These are phyloP conservation scores for Brachystomella parvula DNA, from an alignment of 1,140 invertebrate species.

Conservation along the genomic window DNA sequence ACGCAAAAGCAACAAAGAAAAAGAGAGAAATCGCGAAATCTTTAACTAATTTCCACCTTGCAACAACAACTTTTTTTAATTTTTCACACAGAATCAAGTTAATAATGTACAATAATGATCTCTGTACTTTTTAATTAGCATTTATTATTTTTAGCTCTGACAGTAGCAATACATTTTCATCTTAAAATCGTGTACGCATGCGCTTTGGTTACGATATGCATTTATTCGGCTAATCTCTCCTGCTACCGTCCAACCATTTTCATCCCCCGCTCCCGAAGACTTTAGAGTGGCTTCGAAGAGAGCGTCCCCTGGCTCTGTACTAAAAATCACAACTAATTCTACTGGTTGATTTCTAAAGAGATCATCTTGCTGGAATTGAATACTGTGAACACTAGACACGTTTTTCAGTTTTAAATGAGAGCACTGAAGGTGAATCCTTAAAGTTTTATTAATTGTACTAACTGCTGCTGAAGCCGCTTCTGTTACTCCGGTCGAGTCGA, in stretches of 20 bases:
- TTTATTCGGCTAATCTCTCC: constrained; percentile 48
- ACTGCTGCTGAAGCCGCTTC: neutral
- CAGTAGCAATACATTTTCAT: constrained; percentile 29
- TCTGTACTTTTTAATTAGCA: neutral
- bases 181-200: constrained; percentile 15
- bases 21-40: too few relatives aligned
- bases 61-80: too few relatives aligned
- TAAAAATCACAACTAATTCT: neutral
- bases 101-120: neutral
- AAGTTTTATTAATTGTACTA: neutral
- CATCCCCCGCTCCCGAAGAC: neutral
- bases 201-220: constrained; percentile 20
- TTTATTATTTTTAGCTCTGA: neutral
- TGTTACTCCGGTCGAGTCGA: neutral
- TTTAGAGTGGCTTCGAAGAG: neutral
- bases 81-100: too few relatives aligned
- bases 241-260: constrained; percentile 31
- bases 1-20: too few relatives aligned
- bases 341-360: neutral
- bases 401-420: neutral
- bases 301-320: neutral
- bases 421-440: neutral
- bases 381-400: neutral
- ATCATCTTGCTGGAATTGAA: neutral
- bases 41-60: too few relatives aligned